Conservation (phyloP, 2,113 vertebrate genomes). For the Gulo gulo region DNA sequence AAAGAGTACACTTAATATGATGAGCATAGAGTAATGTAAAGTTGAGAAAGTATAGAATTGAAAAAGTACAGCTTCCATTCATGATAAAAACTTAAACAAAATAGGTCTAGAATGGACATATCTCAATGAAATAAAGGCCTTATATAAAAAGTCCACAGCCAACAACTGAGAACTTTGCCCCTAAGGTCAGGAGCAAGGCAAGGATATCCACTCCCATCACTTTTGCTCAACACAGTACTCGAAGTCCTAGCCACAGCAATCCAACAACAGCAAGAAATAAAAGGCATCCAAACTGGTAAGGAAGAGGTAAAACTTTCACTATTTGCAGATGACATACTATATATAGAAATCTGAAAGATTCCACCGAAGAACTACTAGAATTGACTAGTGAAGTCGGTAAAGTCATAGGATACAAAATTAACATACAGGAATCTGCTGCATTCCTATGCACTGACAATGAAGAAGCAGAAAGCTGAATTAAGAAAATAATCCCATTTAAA, state of each 20-base stretch:
- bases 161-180: neutral
- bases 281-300: neutral
- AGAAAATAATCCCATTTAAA: neutral
- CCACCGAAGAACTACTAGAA: neutral
- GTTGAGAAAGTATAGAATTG: neutral
- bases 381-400: neutral
- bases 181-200: neutral
- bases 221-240: neutral
- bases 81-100: neutral
- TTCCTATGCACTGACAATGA: neutral
- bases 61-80: neutral
- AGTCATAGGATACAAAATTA: neutral
- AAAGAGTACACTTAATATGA: neutral
- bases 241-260: neutral
- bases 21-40: neutral
- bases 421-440: neutral
- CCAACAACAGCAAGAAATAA: neutral
- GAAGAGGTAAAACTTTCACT: neutral
- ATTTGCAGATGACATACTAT: neutral
- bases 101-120: neutral
- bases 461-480: neutral
- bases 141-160: neutral
- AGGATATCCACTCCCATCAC: neutral
- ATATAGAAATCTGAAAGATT: neutral
- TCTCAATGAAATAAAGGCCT: neutral